Evolutionary conservation across 2,113 vertebrate genomes (phyloP).

Genomic region (Cavia aperea): DNA sequence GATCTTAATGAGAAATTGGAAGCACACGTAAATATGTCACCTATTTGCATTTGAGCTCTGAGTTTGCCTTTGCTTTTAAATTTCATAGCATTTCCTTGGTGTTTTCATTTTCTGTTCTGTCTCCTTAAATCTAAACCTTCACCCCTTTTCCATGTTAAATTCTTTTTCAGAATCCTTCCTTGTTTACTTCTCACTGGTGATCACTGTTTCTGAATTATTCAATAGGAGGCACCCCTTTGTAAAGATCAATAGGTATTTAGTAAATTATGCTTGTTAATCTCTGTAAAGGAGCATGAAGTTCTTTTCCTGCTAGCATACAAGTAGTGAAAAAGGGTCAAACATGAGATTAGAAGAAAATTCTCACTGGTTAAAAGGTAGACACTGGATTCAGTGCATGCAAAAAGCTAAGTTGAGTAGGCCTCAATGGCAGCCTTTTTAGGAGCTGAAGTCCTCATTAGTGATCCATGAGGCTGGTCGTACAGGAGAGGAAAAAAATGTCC

Average conservation of each 20-base stretch:
- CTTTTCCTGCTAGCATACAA: background rate
- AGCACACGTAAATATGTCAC: background rate
- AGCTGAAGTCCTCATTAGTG: background rate
- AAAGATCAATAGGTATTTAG: background rate
- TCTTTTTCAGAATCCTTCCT: background rate
- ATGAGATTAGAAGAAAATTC: background rate
- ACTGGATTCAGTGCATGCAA: background rate
- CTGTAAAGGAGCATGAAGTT: background rate
- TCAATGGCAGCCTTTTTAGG: background rate
- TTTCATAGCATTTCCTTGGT: background rate
- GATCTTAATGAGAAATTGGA: background rate
- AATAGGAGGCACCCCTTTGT: background rate
- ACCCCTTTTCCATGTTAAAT: background rate
- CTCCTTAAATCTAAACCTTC: background rate
- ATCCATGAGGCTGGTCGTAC: background rate
- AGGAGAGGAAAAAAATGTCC: background rate
- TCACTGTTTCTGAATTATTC: background rate
- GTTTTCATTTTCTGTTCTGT: background rate
- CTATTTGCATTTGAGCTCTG: background rate
- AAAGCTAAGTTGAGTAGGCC: background rate
- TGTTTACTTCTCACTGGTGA: background rate
- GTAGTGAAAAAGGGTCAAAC: background rate
- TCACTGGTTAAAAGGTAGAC: background rate
- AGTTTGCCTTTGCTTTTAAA: background rate
- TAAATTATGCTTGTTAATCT: background rate